phyloP scores from a whole-genome alignment of 2,797 vertebrate species.

The Cheirogaleus major region DNA sequence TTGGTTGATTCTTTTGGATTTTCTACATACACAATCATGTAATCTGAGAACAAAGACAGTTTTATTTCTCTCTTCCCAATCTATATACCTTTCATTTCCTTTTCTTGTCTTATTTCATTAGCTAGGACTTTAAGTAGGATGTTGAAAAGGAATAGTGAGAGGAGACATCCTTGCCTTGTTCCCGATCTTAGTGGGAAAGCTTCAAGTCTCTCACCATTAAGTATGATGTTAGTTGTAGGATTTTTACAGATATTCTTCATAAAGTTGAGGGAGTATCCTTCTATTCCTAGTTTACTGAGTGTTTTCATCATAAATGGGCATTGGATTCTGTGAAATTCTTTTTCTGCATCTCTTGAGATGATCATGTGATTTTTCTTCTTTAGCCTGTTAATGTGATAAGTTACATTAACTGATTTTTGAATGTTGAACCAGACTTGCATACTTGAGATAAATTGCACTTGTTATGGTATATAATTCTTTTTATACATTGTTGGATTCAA shows the following conservation, averaged over 20 bases:
- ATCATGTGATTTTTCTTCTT: too few species aligned
- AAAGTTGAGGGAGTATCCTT: too few species aligned
- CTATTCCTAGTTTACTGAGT: too few species aligned
- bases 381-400: not conserved
- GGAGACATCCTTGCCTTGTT: too few species aligned
- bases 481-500: not conserved
- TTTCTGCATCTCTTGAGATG: too few species aligned
- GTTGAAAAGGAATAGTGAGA: not conserved
- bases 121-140: not conserved
- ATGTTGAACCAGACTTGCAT: not conserved
- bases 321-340: too few species aligned
- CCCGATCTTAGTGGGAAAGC: too few species aligned
- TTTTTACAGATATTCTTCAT: too few species aligned
- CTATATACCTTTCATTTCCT: not conserved
- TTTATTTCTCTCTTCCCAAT: not conserved
- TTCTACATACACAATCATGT: not conserved
- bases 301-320: too few species aligned
- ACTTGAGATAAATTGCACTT: not conserved
- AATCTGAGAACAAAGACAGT: not conserved
- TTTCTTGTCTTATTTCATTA: not conserved
- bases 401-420: not conserved
- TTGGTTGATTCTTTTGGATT: not conserved
- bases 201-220: too few species aligned
- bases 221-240: too few species aligned
- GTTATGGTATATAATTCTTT: not conserved